A percentile compares a stretch with the other conserved stretches of the same genome.
Conservation (phyloP, 1,140 invertebrate genomes). For the Hirudo medicinalis region DNA sequence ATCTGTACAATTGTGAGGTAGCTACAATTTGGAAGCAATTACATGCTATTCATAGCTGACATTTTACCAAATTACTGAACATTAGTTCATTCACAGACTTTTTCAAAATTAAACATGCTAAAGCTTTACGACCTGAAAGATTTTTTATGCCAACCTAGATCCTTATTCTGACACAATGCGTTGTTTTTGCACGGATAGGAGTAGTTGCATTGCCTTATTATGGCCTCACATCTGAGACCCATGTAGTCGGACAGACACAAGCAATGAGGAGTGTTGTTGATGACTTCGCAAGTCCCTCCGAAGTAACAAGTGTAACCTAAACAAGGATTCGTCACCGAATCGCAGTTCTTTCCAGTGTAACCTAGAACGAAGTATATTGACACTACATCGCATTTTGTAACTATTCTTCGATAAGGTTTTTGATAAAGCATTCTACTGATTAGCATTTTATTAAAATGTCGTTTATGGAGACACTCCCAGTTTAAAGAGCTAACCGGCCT, state of each 20-base stretch:
- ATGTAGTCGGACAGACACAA: conserved; percentile 25
- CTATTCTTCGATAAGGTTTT: neutral
- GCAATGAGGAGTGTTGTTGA: conserved; percentile 19
- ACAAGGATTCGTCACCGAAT: conserved; percentile 38
- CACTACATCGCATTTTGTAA: neutral
- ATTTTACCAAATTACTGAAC: too few relatives aligned
- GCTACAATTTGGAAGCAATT: too few relatives aligned
- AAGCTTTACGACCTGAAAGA: too few relatives aligned
- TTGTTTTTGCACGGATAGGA: conserved; percentile 26
- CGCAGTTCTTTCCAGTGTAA: conserved; percentile 47
- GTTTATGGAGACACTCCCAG: neutral
- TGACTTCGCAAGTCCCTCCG: conserved; percentile 20
- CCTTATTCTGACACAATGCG: conserved; percentile 4
- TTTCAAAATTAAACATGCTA: too few relatives aligned
- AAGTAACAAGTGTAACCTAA: conserved; percentile 25
- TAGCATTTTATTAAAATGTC: too few relatives aligned
- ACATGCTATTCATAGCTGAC: too few relatives aligned
- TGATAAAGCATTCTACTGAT: too few relatives aligned
- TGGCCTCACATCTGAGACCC: conserved; percentile 25
- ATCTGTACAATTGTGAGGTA: too few relatives aligned
- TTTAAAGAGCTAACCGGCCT: conserved; percentile 10
- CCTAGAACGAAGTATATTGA: conserved; percentile 4
- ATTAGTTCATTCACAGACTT: too few relatives aligned
- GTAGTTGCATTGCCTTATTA: conserved; percentile 27
- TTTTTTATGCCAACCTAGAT: too few relatives aligned